These are phyloP conservation scores for Thripadectes ignobilis DNA, from an alignment of 2,797 vertebrate genomes.

Conservation along the genomic window DNA sequence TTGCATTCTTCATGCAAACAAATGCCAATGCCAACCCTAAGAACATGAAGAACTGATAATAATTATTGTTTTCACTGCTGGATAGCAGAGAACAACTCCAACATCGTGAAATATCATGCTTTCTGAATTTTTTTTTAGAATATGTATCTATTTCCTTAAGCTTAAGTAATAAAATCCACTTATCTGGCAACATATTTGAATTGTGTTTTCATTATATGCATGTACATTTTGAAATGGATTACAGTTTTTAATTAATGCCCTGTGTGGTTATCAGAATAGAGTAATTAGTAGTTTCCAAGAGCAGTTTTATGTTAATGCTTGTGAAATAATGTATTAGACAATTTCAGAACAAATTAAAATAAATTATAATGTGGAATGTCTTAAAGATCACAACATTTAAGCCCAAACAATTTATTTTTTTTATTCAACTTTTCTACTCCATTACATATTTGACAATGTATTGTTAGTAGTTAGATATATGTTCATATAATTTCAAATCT, in stretches of 20 bases:
- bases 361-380: neutral
- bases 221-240: neutral
- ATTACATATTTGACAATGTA: neutral
- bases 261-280: neutral
- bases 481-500: neutral
- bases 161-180: constrained; percentile 10
- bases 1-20: constrained; percentile 42
- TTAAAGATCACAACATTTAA: neutral
- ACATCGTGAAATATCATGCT: neutral
- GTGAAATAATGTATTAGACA: neutral
- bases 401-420: neutral
- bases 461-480: neutral
- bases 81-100: constrained; percentile 3
- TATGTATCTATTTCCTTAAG: neutral
- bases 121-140: neutral
- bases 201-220: neutral
- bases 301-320: neutral
- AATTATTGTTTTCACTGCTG: constrained; percentile 49
- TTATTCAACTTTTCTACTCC: neutral
- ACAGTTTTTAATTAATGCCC: constrained; percentile 24
- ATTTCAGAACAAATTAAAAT: neutral
- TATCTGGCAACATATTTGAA: neutral
- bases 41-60: constrained; percentile 45
- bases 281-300: constrained; percentile 13
- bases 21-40: constrained; percentile 6